Evolutionary conservation across 2,113 vertebrate species (phyloP).

Genomic region (Columbina picui): DNA sequence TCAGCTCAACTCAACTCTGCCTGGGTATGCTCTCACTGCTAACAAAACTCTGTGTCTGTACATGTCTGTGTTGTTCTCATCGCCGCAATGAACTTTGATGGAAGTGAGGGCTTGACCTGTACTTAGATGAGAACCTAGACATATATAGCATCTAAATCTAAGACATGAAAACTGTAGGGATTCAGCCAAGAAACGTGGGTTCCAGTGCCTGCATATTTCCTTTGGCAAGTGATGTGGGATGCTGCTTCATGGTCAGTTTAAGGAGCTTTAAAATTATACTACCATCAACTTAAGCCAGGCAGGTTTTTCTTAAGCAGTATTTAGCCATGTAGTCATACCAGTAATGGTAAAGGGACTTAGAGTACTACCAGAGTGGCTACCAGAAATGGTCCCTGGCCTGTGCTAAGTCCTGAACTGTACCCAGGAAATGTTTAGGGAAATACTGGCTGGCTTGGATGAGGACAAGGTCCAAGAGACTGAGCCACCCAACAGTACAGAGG

Average conservation of each 20-base stretch:
- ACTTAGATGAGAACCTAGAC: not conserved
- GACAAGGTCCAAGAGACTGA: not conserved
- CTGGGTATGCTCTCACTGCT: too few relatives aligned
- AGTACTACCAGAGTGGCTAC: not conserved
- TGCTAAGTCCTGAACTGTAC: not conserved
- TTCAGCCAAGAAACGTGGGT: not conserved
- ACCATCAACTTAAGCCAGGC: not conserved
- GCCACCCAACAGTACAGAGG: rapidly evolving
- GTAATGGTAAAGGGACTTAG: not conserved
- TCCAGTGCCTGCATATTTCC: not conserved
- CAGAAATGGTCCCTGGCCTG: not conserved
- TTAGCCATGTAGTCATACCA: not conserved
- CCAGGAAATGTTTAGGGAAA: not conserved
- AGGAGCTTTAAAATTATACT: not conserved
- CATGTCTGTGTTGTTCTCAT: too few relatives aligned
- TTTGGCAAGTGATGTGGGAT: not conserved
- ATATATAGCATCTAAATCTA: not conserved
- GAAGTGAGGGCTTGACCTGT: not conserved
- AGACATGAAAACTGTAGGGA: not conserved
- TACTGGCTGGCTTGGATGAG: not conserved
- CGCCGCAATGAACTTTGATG: not conserved
- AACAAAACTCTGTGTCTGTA: too few relatives aligned
- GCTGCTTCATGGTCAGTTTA: not conserved
- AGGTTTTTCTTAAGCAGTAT: not conserved
- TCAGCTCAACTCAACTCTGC: too few relatives aligned